Base-by-base conservation (phyloP, 2,888 invertebrate species). In the Gonocerus acuteangulatus region DNA sequence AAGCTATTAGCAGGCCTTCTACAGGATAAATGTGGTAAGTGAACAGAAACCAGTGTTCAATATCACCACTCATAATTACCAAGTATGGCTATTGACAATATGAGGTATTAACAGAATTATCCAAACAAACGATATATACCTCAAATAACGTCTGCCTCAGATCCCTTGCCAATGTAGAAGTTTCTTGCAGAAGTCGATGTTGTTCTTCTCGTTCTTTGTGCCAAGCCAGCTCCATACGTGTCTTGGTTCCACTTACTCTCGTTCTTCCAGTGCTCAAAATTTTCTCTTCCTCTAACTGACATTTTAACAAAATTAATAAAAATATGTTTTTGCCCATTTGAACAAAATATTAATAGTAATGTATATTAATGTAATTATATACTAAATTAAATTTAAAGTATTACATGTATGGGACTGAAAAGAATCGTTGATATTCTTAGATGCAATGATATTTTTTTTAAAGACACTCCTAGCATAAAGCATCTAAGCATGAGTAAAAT, bases 131-230 rank as follows among this genome's bases (percentile, higher is more conserved):
- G n/a, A n/a, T n/a, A n/a, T n/a, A n/a, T 71, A 82, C 83, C 80
- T 90, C 91, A 70, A 89, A 89, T 32, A 92, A 78, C 0, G 92
- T 92, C 74, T 91, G 92, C 13, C 91, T 78, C 49, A 94, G 76
- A 73, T 94, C 94, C 63, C 91, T 78, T 0, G 93, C 92, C 63
- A 94, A 78, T 0, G 91, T 92, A 39, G 91, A 89, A 0, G 92
- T 91, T 76, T 94, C 94, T 72, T 91, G 90, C 27, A 94, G 75
- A 39, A 94, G 75, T n/a, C 92, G 79, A 69, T 92, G 92, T 70
- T 92, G 91, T 70, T 94, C 93, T 73, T 92, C 91, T 19, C 94
- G 79, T 74, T 94, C 94, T 72, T 92, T 94, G 71, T 92, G 92
- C 94, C 94, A 94, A 0, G 92, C 90, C 15, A 94, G 77, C 73